Base-by-base conservation (phyloP, 2,888 invertebrate species). In the Rotaria socialis region DNA sequence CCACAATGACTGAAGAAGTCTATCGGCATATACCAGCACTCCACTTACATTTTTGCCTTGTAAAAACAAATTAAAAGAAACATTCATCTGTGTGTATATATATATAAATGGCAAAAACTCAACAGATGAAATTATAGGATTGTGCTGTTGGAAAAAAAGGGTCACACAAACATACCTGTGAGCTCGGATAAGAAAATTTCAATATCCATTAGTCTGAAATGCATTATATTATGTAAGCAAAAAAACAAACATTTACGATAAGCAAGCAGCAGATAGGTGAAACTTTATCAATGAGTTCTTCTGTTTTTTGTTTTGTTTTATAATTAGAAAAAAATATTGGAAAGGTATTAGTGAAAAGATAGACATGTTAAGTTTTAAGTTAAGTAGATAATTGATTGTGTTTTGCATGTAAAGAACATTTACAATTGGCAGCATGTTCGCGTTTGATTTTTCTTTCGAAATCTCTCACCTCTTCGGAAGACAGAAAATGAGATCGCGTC, bases 391-490 rank as follows among this genome's bases (percentile, higher is more conserved):
- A n/a, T 16, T 80, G 43, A 47, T 27, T 16, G 6, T 35, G 67
- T 67, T 35, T 35, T 16, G 43, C 14, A 80, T 80, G 80, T n/a
- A 80, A 47, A 43, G 80, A 80, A 8, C 80, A 80, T 80, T 80
- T 80, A n/a, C 80, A 80, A 80, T 47, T 47, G n/a, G 47, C 80
- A 43, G 47, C 47, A 47, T 80, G 80, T 24, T 80, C 80, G n/a
- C 43, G 47, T 47, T 80, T 80, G 80, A 80, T 14, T 80, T 7
- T 80, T 47, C 80, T 47, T 80, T 80, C 80, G 4, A 80, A 80
- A 35, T 80, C 80, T 80, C 41, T 80, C 5, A 80, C 47, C 41
- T 80, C 80, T 47, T 41, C 22, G 11, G 80, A 7, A n/a, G 35
- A 80, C 47, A 80, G 11, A 80, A 80, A 47, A 8, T 80, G 47